Base-by-base conservation (phyloP, 1,140 invertebrate species). In the Ctenoplectra terminalis region DNA sequence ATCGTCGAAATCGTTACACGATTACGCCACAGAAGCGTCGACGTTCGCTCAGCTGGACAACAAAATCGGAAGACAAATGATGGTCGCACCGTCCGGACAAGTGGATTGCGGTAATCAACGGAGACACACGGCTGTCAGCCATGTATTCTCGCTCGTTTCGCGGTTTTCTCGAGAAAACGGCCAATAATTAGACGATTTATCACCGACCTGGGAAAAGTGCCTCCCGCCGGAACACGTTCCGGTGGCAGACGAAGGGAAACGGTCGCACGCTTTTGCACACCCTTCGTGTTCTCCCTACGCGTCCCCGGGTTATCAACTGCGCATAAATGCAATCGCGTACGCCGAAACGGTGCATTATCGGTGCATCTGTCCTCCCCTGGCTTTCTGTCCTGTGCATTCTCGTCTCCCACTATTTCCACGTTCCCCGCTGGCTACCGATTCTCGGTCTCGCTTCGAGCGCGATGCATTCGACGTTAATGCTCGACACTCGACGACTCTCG, bases 381-480 rank as follows among this genome's bases (percentile, higher is more conserved):
- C 60, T 13, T 52, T 26, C 40, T 9, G n/a, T 56, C 34, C 11
- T 71, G 46, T 60, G 7, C 56, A 26, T 34, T 40, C 43, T 58
- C 52, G 37, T 26, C 58, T 52, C 58, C 15, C 17, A 13, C 31
- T 0, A 23, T 9, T 34, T 54, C n/a, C 46, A 6, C 60, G 1
- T 2, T 3, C 1, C 3, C n/a, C 0, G 9, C 34, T 8, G 48
- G 4, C 9, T 2, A 2, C 23, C 40, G 17, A 7, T 40, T 20
- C 60, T 11, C 56, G 13, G 11, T 20, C 31, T 20, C 34, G 43
- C 69, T 40, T 40, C n/a, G 23, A 50, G 54, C 43, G 46, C 43
- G 79, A 50, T 56, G 72, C 72, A 82, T 86, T 60, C 69, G 80
- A 83, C 85, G 63, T 87, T 86, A 86, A 87, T 83, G 84, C 63